Evolutionary conservation across 1,140 invertebrate species (phyloP).

Genomic region (Parasteatoda tepidariorum): DNA sequence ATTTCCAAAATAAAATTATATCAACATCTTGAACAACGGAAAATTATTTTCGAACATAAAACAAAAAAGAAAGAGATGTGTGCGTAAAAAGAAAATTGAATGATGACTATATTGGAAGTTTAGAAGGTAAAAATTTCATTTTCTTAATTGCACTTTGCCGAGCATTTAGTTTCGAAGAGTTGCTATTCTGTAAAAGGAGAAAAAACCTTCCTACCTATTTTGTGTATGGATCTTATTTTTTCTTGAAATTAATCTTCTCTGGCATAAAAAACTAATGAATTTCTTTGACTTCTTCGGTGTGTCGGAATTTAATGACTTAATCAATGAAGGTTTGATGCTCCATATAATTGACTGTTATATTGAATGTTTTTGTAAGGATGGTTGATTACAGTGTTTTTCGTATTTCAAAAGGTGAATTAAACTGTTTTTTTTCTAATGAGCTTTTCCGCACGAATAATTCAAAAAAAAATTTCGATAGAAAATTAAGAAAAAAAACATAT

Average conservation of each 20-base stretch:
- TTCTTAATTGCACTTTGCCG: constrained; percentile 44
- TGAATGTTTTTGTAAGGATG: constrained; percentile 19
- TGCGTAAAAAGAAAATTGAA: background rate
- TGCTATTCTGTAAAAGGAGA: constrained; percentile 2
- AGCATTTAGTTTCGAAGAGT: constrained; percentile 3
- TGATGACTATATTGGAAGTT: background rate
- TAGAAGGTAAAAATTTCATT: constrained; percentile 38
- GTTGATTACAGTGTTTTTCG: constrained; percentile 16
- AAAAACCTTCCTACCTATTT: constrained; percentile 22
- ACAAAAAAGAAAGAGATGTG: background rate
- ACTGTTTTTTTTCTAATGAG: no score
- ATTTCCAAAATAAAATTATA: background rate
- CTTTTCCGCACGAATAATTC: no score
- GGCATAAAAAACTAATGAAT: constrained; percentile 46
- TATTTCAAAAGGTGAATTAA: constrained; percentile 11
- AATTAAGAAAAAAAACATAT: no score
- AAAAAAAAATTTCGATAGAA: no score
- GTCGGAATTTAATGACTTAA: constrained; percentile 54
- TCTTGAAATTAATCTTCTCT: constrained; percentile 50
- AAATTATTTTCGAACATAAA: background rate
- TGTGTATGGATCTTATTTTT: constrained; percentile 33
- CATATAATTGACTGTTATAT: constrained; percentile 32
- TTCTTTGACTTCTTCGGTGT: constrained; percentile 38
- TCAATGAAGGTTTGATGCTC: constrained; percentile 45
- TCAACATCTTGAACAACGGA: background rate